phyloP scores from a whole-genome alignment of 2,113 vertebrate species.

The Leucoraja erinaceus region DNA sequence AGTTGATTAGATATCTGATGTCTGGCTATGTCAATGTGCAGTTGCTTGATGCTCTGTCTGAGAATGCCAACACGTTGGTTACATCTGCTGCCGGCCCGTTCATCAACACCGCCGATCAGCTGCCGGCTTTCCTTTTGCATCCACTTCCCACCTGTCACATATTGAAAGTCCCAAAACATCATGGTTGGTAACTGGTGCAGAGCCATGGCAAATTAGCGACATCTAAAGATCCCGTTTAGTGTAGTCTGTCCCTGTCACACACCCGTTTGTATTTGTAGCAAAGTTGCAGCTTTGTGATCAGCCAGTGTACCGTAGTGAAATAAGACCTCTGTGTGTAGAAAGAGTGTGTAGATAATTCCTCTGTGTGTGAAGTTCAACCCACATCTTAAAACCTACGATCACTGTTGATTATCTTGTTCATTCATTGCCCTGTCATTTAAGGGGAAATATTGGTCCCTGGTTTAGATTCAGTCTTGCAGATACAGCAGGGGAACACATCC shows the following conservation, averaged over 20 bases:
- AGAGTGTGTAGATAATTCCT: no score
- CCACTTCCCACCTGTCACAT: conserved; percentile 68
- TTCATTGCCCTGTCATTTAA: background rate
- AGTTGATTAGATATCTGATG: conserved; percentile 80
- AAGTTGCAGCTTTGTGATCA: background rate
- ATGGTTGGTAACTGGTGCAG: conserved; percentile 71
- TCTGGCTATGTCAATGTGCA: conserved; percentile 77
- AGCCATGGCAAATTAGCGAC: conserved; percentile 10
- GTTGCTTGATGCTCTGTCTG: conserved; percentile 76
- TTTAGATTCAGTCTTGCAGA: no score
- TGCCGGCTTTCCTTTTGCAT: conserved; percentile 77
- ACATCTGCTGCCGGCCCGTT: conserved; percentile 76
- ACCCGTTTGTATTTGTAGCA: background rate
- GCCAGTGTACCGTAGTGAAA: background rate
- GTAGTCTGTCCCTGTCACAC: background rate
- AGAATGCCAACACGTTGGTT: conserved; percentile 78
- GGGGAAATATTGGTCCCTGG: no score
- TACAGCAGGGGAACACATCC: no score
- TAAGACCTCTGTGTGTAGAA: no score
- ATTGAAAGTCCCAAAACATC: conserved; percentile 68
- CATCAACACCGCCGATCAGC: conserved; percentile 75
- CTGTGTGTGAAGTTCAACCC: background rate
- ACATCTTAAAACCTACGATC: background rate
- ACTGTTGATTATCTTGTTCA: background rate
- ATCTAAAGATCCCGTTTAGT: background rate